Evolutionary conservation across 1,140 invertebrate genomes (phyloP).

Genomic region (Acromyrmex heyeri): DNA sequence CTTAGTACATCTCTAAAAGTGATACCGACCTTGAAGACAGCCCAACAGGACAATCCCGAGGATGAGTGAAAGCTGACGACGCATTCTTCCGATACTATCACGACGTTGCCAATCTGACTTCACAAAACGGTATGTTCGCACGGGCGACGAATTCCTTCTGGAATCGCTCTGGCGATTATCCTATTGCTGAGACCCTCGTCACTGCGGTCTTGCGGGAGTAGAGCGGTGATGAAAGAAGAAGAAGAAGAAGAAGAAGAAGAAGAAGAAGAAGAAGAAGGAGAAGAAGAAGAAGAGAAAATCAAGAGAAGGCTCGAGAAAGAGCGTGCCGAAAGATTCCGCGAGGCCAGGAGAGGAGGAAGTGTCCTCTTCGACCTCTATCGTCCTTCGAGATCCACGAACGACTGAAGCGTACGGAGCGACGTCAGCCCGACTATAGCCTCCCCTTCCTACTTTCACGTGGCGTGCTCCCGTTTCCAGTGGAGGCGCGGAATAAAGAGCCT

Average conservation of each 20-base stretch:
- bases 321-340: constrained; percentile 55
- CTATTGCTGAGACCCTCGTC: constrained; percentile 45
- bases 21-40: constrained; percentile 84
- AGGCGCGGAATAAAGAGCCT: constrained; percentile 76
- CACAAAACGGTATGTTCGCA: constrained; percentile 38
- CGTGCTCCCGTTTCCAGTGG: constrained; percentile 84
- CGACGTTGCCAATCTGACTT: constrained; percentile 43
- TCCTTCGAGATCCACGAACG: constrained; percentile 87
- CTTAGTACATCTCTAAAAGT: constrained; percentile 29
- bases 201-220: constrained; percentile 25
- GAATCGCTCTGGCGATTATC: constrained; percentile 38
- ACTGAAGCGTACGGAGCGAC: constrained; percentile 83
- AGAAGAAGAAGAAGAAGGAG: constrained; percentile 33
- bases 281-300: constrained; percentile 28
- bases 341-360: constrained; percentile 81
- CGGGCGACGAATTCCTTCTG: constrained; percentile 9
- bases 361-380: constrained; percentile 86
- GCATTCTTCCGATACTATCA: constrained; percentile 78
- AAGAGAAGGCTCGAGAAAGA: constrained; percentile 49
- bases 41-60: constrained; percentile 80
- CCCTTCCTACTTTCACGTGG: constrained; percentile 86
- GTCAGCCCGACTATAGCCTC: constrained; percentile 85
- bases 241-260: constrained; percentile 35
- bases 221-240: constrained; percentile 37
- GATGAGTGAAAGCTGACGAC: constrained; percentile 77